Evolutionary conservation across 1,140 invertebrate species (phyloP), one percentile per base, ranked within the genome.

Genomic region (Bombus picipes): DNA sequence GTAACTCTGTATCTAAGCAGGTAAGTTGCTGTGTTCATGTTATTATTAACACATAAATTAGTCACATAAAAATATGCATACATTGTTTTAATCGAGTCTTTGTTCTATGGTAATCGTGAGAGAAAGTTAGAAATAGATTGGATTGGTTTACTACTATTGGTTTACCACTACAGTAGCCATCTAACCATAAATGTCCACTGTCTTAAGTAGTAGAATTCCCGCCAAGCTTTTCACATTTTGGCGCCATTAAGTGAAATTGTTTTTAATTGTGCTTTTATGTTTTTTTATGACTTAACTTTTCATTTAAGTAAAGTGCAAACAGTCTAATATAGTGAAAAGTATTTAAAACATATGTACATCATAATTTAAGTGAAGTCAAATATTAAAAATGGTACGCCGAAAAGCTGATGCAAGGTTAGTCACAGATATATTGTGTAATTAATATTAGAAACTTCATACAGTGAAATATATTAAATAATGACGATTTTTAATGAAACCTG

Each of bases 301-400:
- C 13, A 13, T 25, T 25, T 6, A 28, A 85, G 74, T 39, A 10
- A 53, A 2, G 25, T 37, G 13, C 5, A n/a, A 25, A n/a, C 9
- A 34, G 32, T 62, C 1, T 0, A 62, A 25, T 0, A 18, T 15
- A 71, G 1, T 39, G 8, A 12, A 1, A 59, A 79, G 9, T 13
- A 4, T 15, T 25, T 1, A 18, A 59, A 53, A 41, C 75, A 41
- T 13, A 47, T 12, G 1, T 74, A 3, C 1, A 18, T 41, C 1
- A 25, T 15, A 41, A 12, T 62, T 18, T 65, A 37, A 39, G 25
- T 22, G 3, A 9, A 1, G 5, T 47, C 1, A 72, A 1, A 47
- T 18, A 62, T 12, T 1, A 39, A 75, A 41, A 57, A 89, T 89
- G 88, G 87, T 89, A 4, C 79, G 87, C 8, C 78, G 75, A 37